Evolutionary conservation across 2,797 vertebrate genomes (phyloP).

Genomic region (Fistularia tabacaria): DNA sequence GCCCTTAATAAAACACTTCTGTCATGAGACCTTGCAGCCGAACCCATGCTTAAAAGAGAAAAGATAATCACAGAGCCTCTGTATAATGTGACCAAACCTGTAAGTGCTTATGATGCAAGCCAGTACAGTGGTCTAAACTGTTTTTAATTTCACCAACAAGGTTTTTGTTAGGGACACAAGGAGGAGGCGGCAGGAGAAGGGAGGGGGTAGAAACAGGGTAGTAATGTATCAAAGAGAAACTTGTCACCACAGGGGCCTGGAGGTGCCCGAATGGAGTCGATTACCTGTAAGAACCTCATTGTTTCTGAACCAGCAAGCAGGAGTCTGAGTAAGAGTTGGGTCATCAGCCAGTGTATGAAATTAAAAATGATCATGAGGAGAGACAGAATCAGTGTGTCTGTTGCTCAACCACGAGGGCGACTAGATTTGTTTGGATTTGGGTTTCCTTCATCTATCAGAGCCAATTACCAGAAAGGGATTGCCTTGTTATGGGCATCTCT

Average conservation of each 20-base stretch:
- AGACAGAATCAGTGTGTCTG: constrained; percentile 29
- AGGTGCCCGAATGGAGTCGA: constrained; percentile 70
- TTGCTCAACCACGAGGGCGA: constrained; percentile 35
- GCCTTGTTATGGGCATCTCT: constrained; percentile 60
- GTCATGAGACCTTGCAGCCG: constrained; percentile 29
- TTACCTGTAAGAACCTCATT: constrained; percentile 46
- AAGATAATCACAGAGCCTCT: constrained; percentile 77
- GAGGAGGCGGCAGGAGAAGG: constrained; percentile 40
- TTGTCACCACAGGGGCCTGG: constrained; percentile 70
- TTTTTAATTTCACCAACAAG: constrained; percentile 83
- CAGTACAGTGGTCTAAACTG: constrained; percentile 78
- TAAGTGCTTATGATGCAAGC: constrained; percentile 74
- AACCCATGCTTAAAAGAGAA: constrained; percentile 65
- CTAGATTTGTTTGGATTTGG: constrained; percentile 56
- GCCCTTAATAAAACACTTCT: constrained; percentile 19
- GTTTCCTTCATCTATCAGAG: constrained; percentile 60
- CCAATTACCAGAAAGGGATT: constrained; percentile 54
- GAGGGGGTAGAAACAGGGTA: constrained; percentile 17
- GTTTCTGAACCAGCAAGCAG: constrained; percentile 34
- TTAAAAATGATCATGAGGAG: constrained; percentile 24
- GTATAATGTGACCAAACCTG: no score
- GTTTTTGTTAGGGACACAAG: constrained; percentile 77
- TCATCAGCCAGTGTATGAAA: constrained; percentile 23
- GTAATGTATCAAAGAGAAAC: constrained; percentile 76
- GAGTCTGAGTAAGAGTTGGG: constrained; percentile 24